Conservation (phyloP, 1,140 invertebrate genomes). For the Leptinotarsa texana region DNA sequence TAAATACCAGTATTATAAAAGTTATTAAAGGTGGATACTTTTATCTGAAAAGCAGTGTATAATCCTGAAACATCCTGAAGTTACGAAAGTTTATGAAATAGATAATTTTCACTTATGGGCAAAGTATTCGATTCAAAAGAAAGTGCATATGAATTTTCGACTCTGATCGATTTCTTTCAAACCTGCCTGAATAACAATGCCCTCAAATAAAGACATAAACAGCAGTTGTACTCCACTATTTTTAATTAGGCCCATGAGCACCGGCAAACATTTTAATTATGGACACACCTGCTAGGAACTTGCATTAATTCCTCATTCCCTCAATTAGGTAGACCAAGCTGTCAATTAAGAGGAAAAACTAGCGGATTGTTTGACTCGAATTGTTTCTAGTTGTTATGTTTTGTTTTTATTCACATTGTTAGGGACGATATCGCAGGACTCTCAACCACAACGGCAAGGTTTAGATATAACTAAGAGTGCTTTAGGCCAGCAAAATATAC, state of each 20-base stretch:
- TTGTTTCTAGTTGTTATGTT: constrained; percentile 12
- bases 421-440: background rate
- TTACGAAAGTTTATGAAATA: too few species aligned
- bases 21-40: too few species aligned
- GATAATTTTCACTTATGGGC: too few species aligned
- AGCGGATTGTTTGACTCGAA: background rate
- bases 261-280: constrained; percentile 16
- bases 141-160: background rate
- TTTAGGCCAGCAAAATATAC: background rate
- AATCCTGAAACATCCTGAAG: too few species aligned
- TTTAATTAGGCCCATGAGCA: constrained; percentile 15
- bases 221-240: background rate
- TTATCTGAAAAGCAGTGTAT: too few species aligned
- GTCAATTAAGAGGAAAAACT: constrained; percentile 14
- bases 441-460: background rate
- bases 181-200: background rate
- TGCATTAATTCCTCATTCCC: constrained; percentile 14
- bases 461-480: background rate
- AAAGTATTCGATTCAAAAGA: too few species aligned
- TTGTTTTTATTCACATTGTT: background rate
- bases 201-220: constrained; percentile 5
- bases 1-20: too few species aligned
- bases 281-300: constrained; percentile 3
- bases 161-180: background rate
- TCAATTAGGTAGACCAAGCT: constrained; percentile 13